Conservation (phyloP, 2,113 vertebrate genomes). For the Embiotoca jacksoni region DNA sequence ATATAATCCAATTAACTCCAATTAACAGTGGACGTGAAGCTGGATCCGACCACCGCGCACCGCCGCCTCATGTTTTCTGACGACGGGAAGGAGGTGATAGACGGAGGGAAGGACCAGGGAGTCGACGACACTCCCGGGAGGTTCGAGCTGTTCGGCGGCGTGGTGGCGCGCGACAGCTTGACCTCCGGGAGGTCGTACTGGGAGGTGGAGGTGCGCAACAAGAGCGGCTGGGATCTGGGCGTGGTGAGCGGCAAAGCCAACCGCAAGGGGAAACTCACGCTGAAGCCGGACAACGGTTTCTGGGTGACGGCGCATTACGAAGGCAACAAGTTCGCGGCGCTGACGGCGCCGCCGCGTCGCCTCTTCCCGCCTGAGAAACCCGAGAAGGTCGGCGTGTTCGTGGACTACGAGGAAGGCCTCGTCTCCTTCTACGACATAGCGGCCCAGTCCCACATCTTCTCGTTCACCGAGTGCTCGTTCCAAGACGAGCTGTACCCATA, state of each 20-base stretch:
- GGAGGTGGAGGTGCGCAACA: constrained; percentile 79
- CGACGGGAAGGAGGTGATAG: constrained; percentile 64
- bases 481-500: constrained; percentile 83
- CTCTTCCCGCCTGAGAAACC: constrained; percentile 77
- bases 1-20: background rate
- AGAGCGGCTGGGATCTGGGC: constrained; percentile 79
- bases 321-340: constrained; percentile 54
- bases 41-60: constrained; percentile 74
- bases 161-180: constrained; percentile 67
- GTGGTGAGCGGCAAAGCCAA: constrained; percentile 56
- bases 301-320: constrained; percentile 77
- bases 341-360: constrained; percentile 41
- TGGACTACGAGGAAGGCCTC: constrained; percentile 85
- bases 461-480: constrained; percentile 83
- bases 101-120: constrained; percentile 33
- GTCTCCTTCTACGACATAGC: constrained; percentile 87
- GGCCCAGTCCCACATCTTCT: constrained; percentile 79
- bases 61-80: constrained; percentile 55
- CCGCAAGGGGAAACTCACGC: constrained; percentile 64
- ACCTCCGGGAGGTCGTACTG: constrained; percentile 71
- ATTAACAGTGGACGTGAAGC: constrained; percentile 66
- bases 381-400: constrained; percentile 84
- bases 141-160: constrained; percentile 66
- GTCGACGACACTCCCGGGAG: constrained; percentile 26
- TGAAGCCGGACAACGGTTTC: constrained; percentile 74